Evolutionary conservation across 2,113 vertebrate genomes (phyloP), one percentile per base, ranked within the genome.

Genomic region (Psittacula cyanocephala): DNA sequence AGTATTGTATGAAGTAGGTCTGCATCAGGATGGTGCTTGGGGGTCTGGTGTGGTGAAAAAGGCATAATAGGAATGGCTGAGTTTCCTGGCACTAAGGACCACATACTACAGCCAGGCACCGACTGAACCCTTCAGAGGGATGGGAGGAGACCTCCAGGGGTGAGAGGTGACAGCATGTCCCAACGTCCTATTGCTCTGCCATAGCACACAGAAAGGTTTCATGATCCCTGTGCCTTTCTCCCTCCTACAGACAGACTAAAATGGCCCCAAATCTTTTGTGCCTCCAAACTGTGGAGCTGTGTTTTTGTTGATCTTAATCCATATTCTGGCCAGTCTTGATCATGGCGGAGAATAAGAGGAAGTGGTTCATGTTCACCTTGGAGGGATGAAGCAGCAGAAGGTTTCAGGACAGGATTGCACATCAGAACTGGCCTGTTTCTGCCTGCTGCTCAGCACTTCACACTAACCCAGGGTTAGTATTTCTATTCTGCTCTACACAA

Each of bases 321-420:
- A 2, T 6, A 3, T 52, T 83, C 86, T 88, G 52, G 20, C 27
- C 49, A 31, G 33, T 8, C 31, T 47, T 17, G 53, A 50, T 43
- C 7, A 10, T 1, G 1, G 15, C 39, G 59, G 29, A 49, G 33
- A 69, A 29, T 7, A 28, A 29, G 46, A 23, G 81, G 31, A 25
- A 46, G 0, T 9, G 35, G 9, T 3, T 19, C 16, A 9, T 27
- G 33, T 39, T 75, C 9, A 15, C 39, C 33, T 47, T 4, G 70
- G 62, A 17, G 28, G 55, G 43, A 28, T 35, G 87, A 39, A 65
- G 79, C 46, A 81, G 69, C 50, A 75, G 50, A 10, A 72, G 72
- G 46, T 31, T 4, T 4, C 0, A 0, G 78, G 47, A 6, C 28
- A 60, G 70, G 57, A 47, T 23, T 33, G 9, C 14, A 19, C 4